Percentiles rank a stretch among this genome's conserved stretches.
Conservation (phyloP, 2,888 invertebrate species). For the Dolichopus griseipennis region DNA sequence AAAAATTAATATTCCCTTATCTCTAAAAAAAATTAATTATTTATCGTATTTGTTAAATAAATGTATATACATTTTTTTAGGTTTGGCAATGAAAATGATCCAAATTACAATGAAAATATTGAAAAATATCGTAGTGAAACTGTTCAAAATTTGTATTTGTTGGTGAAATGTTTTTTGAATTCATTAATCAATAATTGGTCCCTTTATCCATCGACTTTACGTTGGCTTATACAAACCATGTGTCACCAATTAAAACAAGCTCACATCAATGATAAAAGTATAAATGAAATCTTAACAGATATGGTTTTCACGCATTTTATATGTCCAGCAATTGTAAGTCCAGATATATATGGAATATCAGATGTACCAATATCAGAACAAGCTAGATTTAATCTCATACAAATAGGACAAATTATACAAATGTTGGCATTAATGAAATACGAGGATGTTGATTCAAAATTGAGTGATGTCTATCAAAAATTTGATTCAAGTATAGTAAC, state of each 20-base stretch:
- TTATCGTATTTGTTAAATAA: neutral
- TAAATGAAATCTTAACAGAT: conserved; percentile 72
- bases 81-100: conserved; percentile 68
- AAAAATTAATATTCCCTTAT: neutral
- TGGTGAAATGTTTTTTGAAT: conserved; percentile 71
- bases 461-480: conserved; percentile 65
- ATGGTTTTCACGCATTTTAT: conserved; percentile 88
- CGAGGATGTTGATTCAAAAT: conserved; percentile 66
- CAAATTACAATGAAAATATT: conserved; percentile 63
- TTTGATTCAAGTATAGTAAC: conserved; percentile 75
- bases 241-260: conserved; percentile 58
- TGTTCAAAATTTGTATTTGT: conserved; percentile 65
- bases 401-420: conserved; percentile 89
- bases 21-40: too few relatives aligned
- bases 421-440: conserved; percentile 78
- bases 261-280: conserved; percentile 35
- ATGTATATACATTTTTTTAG: conserved; percentile 43
- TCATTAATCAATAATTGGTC: conserved; percentile 77
- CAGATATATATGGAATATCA: conserved; percentile 88
- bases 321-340: conserved; percentile 93
- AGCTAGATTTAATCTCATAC: conserved; percentile 80
- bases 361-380: conserved; percentile 87
- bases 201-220: conserved; percentile 80
- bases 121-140: conserved; percentile 71
- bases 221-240: conserved; percentile 85